Conservation (phyloP, 1,140 invertebrate genomes). For the Sitobion miscanthi region DNA sequence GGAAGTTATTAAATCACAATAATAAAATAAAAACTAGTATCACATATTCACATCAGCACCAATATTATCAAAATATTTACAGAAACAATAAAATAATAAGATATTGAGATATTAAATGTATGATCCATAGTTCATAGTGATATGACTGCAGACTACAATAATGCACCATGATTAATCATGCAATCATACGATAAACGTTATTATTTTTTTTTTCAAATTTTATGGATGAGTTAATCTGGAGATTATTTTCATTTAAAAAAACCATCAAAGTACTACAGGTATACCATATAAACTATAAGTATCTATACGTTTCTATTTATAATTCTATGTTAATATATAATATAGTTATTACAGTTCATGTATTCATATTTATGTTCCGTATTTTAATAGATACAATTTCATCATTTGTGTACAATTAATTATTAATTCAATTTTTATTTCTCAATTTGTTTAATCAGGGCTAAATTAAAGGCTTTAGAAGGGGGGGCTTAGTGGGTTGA, state of each 20-base stretch:
- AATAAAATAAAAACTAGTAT: neutral
- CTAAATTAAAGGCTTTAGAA: constrained; percentile 16
- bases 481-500: neutral
- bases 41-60: neutral
- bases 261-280: neutral
- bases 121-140: neutral
- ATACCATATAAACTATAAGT: neutral
- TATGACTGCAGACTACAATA: neutral
- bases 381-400: neutral
- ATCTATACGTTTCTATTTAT: neutral
- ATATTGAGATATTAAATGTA: neutral
- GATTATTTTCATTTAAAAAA: neutral
- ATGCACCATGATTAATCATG: neutral
- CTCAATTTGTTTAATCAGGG: constrained; percentile 2
- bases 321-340: neutral
- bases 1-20: neutral
- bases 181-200: neutral
- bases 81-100: neutral
- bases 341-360: neutral
- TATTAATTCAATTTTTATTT: constrained; percentile 5
- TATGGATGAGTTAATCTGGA: neutral
- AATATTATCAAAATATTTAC: neutral
- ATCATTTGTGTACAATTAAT: neutral
- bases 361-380: neutral
- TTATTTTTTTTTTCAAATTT: neutral